Conservation (phyloP, 1,140 invertebrate genomes). For the Sarcophaga peregrina region DNA sequence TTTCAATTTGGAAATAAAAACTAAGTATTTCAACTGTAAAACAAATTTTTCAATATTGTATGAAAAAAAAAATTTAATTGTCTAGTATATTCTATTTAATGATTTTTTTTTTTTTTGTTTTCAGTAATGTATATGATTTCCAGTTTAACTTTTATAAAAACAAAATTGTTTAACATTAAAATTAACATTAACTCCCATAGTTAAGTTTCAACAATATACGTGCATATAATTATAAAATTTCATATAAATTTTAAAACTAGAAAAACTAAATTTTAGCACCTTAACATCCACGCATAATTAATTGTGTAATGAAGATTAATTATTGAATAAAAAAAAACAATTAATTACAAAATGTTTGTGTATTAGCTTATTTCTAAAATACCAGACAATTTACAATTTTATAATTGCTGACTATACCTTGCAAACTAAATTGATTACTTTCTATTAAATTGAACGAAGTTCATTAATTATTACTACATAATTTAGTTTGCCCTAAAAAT, state of each 20-base stretch:
- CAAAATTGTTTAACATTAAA: background rate
- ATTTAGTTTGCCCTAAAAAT: too few species aligned
- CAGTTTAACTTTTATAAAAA: too few species aligned
- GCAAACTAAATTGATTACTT: too few species aligned
- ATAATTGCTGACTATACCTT: too few species aligned
- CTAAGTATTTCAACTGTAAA: background rate
- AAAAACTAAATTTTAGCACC: background rate
- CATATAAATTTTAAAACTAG: background rate
- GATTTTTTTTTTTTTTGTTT: background rate
- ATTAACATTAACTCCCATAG: background rate
- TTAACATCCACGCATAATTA: background rate
- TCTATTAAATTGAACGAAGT: too few species aligned
- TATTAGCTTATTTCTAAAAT: background rate
- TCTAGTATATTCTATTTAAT: background rate
- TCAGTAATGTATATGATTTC: background rate
- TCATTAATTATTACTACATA: too few species aligned
- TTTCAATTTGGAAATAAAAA: slow-evolving; percentile 8
- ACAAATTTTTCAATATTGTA: background rate
- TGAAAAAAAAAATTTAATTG: background rate
- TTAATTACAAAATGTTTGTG: background rate
- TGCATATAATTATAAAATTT: background rate
- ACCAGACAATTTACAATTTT: too few species aligned
- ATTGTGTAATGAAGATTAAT: slow-evolving; percentile 20
- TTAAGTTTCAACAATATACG: slow-evolving; percentile 1
- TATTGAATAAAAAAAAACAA: slow-evolving; percentile 14